These are phyloP conservation scores for Cacajao melanocephalus DNA, from an alignment of 2,797 vertebrate genomes.

Conservation along the genomic window DNA sequence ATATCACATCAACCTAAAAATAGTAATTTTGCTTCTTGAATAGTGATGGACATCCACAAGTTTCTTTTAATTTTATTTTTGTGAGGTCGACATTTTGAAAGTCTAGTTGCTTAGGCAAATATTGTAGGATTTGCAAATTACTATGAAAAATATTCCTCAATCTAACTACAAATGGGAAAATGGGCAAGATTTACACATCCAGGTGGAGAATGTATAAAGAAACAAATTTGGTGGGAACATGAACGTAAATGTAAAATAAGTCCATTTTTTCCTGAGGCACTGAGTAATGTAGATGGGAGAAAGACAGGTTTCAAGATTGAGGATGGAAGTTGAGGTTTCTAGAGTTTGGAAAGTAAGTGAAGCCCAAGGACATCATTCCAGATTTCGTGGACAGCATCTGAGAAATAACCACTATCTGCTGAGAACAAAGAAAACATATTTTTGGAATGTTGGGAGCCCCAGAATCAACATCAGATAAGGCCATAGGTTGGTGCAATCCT, in stretches of 20 bases:
- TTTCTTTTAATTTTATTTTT: not conserved
- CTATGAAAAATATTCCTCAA: not conserved
- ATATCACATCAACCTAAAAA: not conserved
- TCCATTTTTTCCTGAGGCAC: not conserved
- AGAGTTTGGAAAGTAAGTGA: not conserved
- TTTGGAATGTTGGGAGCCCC: conserved; percentile 56
- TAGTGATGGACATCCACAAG: not conserved
- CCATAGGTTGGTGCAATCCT: conserved; percentile 1
- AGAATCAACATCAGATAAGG: conserved; percentile 68
- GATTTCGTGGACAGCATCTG: not conserved
- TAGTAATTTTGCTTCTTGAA: not conserved
- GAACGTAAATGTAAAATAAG: not conserved
- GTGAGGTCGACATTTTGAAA: not conserved
- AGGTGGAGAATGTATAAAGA: not conserved
- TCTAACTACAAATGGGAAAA: not conserved
- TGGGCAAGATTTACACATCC: not conserved
- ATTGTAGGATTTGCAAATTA: not conserved
- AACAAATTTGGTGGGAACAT: not conserved
- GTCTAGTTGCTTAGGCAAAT: not conserved
- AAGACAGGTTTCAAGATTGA: conserved; percentile 36
- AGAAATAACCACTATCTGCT: not conserved
- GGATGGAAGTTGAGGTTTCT: not conserved
- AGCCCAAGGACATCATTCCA: not conserved
- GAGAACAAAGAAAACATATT: conserved; percentile 51
- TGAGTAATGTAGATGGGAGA: conserved; percentile 43